phyloP scores from a whole-genome alignment of 1,140 invertebrate genomes.

The Sarcophaga bullata region DNA sequence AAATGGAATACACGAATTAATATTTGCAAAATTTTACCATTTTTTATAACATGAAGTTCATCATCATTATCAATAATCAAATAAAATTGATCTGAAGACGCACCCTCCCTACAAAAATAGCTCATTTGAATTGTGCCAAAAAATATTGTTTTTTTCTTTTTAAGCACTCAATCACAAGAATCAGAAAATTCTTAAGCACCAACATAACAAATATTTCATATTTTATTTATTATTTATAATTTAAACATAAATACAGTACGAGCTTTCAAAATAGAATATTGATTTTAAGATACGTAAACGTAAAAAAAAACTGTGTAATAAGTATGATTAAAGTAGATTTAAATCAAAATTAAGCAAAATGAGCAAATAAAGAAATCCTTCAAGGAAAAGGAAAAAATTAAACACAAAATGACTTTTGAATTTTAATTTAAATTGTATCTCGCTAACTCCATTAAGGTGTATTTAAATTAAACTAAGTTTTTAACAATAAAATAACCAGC shows the following conservation, averaged over 20 bases:
- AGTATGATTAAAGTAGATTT: constrained; percentile 11
- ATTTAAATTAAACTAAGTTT: too few species aligned
- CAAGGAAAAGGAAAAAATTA: background rate
- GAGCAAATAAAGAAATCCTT: background rate
- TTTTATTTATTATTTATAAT: background rate
- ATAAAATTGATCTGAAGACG: too few species aligned
- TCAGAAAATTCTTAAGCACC: background rate
- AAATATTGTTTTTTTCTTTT: background rate
- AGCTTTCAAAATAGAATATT: constrained; percentile 18
- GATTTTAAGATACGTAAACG: background rate
- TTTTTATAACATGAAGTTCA: too few species aligned
- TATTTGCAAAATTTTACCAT: too few species aligned
- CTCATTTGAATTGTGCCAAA: background rate
- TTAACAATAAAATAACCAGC: too few species aligned
- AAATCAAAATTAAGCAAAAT: background rate
- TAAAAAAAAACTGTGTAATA: constrained; percentile 12
- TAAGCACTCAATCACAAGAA: background rate
- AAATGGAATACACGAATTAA: too few species aligned
- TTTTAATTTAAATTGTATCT: too few species aligned
- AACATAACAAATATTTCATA: background rate
- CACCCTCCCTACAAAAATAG: background rate
- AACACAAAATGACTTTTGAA: too few species aligned
- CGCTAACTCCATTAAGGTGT: too few species aligned
- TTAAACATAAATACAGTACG: background rate
- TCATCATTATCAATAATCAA: too few species aligned